Evolutionary conservation across 2,888 invertebrate species (phyloP), one percentile per base, ranked within the genome.

Genomic region (Andrena flavipes): DNA sequence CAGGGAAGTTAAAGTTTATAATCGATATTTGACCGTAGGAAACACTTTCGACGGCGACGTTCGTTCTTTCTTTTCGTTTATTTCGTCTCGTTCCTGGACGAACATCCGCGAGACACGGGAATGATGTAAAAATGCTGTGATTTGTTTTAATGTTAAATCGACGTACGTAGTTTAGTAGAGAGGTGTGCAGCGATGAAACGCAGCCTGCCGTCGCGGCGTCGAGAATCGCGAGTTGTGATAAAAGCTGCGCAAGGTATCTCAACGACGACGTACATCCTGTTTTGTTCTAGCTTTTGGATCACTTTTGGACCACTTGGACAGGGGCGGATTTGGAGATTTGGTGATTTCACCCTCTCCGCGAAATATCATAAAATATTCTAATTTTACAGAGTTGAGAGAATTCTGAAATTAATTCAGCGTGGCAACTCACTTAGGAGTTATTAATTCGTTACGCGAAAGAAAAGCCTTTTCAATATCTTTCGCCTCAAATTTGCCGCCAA

Each of bases 101-200:
- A 35, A 64, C 65, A 48, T 67, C 48, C 69, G 65, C 20, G 69
- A 62, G 29, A 63, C 60, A 68, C 29, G 65, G 56, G 4, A 81
- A 82, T 82, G 63, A 64, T 70, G 82, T 75, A 81, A 51, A 42
- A 81, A 82, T 82, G 82, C 82, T 82, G 82, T 82, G 82, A 82
- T 82, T 82, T 82, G 76, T 82, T 82, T 82, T 82, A 49, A 80
- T 71, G 29, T 75, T 75, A 63, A 74, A 71, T 42, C 56, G 60
- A 60, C 29, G 64, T 82, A 82, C 76, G 63, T 71, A 64, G 75
- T 10, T 54, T 56, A 56, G 56, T 56, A 56, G 13, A 82, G 75
- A 56, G 26, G 54, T 42, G 64, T 59, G 48, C 51, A 42, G 48
- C 69, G 59, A 30, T 8, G 16, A n/a, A 23, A 62, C 49, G 80